phyloP scores from a whole-genome alignment of 2,113 vertebrate species.

The Diphyllodes magnificus region DNA sequence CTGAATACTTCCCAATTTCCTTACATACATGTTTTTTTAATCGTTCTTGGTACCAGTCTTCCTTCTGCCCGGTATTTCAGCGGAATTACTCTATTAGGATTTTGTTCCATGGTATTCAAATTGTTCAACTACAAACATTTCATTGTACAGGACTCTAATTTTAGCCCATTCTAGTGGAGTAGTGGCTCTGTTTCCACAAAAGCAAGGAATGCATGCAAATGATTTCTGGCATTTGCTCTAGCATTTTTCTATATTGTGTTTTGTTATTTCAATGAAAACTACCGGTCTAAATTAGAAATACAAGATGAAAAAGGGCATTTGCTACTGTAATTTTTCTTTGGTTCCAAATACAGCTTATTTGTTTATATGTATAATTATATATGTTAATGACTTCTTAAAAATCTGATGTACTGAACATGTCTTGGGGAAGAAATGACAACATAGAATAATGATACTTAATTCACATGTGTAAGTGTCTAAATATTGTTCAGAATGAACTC shows the following conservation, averaged over 20 bases:
- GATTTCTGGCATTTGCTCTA: neutral
- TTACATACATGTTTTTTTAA: neutral
- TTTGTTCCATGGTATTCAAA: neutral
- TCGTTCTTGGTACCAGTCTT: neutral
- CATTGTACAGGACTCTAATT: neutral
- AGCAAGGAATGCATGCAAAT: neutral
- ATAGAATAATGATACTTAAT: neutral
- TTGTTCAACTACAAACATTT: neutral
- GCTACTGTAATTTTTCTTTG: neutral
- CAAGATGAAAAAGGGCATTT: neutral
- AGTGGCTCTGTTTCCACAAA: neutral
- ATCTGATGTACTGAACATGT: neutral
- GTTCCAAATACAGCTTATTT: neutral
- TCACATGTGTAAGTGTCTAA: neutral
- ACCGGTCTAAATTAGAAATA: neutral
- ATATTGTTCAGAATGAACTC: neutral
- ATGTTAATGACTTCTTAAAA: neutral
- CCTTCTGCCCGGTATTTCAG: neutral
- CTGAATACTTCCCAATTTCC: neutral
- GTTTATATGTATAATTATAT: neutral
- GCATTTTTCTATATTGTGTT: neutral
- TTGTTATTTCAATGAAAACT: neutral
- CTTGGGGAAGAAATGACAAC: neutral
- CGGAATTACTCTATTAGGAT: neutral
- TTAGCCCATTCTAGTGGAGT: neutral